Evolutionary conservation across 2,113 vertebrate species (phyloP).

Genomic region (Nothobranchius furzeri): DNA sequence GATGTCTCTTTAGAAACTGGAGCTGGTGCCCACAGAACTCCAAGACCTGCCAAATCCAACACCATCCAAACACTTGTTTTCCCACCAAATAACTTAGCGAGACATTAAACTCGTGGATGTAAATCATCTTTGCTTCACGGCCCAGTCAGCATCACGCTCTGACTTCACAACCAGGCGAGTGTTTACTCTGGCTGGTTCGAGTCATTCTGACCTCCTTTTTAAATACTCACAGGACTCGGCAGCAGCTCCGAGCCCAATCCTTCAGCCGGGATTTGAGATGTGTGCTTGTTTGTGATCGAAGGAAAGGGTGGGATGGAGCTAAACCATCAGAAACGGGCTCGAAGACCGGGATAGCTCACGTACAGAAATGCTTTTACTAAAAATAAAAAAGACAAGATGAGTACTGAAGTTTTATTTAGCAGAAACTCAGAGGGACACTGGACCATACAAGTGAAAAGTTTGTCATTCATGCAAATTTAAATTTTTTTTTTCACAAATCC

Average conservation of each 20-base stretch:
- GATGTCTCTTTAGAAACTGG: slow-evolving; percentile 47
- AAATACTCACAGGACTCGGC: slow-evolving; percentile 46
- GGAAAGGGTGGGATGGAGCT: slow-evolving; percentile 4
- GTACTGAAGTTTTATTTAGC: slow-evolving; percentile 48
- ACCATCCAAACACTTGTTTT: slow-evolving; percentile 79
- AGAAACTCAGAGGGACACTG: slow-evolving; percentile 33
- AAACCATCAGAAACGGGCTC: slow-evolving; percentile 26
- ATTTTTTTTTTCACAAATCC: slow-evolving; percentile 26
- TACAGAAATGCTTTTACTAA: slow-evolving; percentile 50
- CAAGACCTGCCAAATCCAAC: slow-evolving; percentile 84
- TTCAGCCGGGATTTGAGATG: slow-evolving; percentile 55
- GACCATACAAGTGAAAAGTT: slow-evolving; percentile 39
- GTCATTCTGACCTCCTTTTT: slow-evolving; percentile 54
- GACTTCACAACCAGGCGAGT: slow-evolving; percentile 85
- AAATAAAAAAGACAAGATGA: slow-evolving; percentile 22
- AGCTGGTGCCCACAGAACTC: slow-evolving; percentile 62
- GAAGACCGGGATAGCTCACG: slow-evolving; percentile 35
- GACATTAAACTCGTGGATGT: slow-evolving; percentile 86
- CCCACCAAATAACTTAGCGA: slow-evolving; percentile 78
- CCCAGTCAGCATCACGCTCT: slow-evolving; percentile 82
- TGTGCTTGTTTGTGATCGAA: slow-evolving; percentile 43
- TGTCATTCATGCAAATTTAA: slow-evolving; percentile 18
- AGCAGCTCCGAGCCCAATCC: slow-evolving; percentile 39
- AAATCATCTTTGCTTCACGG: slow-evolving; percentile 87
- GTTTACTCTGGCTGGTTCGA: slow-evolving; percentile 82